phyloP scores from a whole-genome alignment of 2,888 invertebrate genomes.

The Drosophila cognata region DNA sequence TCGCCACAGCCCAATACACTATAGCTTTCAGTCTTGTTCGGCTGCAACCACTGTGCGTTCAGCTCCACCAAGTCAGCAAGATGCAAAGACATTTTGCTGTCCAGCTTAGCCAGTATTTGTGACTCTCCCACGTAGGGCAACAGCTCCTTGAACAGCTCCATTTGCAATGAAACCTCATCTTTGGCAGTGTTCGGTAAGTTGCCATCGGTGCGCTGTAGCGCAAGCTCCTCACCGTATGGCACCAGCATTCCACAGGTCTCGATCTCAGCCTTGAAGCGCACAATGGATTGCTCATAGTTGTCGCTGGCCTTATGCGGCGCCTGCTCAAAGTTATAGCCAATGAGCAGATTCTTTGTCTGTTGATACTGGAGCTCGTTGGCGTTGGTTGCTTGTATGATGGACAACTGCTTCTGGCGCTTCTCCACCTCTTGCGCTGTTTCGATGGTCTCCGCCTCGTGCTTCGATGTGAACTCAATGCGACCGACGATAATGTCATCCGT shows the following conservation, averaged over 20 bases:
- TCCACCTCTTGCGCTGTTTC: constrained; percentile 87
- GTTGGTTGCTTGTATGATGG: constrained; percentile 84
- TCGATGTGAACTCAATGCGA: constrained; percentile 92
- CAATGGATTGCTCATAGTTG: constrained; percentile 80
- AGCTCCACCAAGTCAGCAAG: constrained; percentile 75
- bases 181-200: constrained; percentile 3
- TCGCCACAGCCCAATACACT: constrained; percentile 82
- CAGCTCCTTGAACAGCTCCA: constrained; percentile 63
- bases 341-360: constrained; percentile 83
- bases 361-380: constrained; percentile 84
- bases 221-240: constrained; percentile 65
- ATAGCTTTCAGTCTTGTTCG: constrained; percentile 72
- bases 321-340: constrained; percentile 81
- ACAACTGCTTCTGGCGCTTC: constrained; percentile 84
- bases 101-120: constrained; percentile 43
- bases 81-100: constrained; percentile 29
- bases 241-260: constrained; percentile 82
- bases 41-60: constrained; percentile 68
- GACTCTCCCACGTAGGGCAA: constrained; percentile 65
- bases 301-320: constrained; percentile 16
- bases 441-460: constrained; percentile 94
- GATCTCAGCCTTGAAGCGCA: constrained; percentile 77
- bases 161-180: constrained; percentile 23
- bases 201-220: constrained; percentile 50
- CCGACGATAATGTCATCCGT: constrained; percentile 87